A percentile compares a stretch with the other conserved stretches of the same genome.
Conservation (phyloP, 1,140 invertebrate genomes). For the Lerema accius region DNA sequence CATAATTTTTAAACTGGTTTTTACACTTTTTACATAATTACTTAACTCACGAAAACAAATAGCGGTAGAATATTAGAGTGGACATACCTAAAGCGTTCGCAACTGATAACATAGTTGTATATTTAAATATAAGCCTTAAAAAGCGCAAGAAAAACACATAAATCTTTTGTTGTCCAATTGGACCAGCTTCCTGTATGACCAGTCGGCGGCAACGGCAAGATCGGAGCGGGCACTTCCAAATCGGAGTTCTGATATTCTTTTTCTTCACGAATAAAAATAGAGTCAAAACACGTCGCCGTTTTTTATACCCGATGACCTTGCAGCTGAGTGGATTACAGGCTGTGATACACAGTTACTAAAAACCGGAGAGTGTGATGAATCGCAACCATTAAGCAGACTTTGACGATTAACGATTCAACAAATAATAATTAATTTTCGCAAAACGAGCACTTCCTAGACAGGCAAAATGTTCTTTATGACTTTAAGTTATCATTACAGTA, state of each 20-base stretch:
- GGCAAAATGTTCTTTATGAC: constrained; percentile 27
- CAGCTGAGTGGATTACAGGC: constrained; percentile 70
- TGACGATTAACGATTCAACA: constrained; percentile 52
- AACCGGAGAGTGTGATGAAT: constrained; percentile 72
- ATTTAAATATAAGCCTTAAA: constrained; percentile 43
- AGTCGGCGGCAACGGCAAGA: constrained; percentile 50
- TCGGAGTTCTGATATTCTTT: constrained; percentile 76
- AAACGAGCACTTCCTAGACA: constrained; percentile 59
- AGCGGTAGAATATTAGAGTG: constrained; percentile 2
- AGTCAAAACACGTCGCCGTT: constrained; percentile 72
- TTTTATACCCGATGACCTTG: constrained; percentile 77
- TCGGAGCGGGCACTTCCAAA: constrained; percentile 65
- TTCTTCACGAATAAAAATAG: constrained; percentile 75
- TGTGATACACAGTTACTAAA: constrained; percentile 74
- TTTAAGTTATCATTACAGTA: constrained; percentile 21
- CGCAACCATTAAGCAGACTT: constrained; percentile 57
- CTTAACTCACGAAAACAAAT: too few relatives aligned
- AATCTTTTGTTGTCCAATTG: constrained; percentile 76
- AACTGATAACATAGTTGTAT: constrained; percentile 12
- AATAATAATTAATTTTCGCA: constrained; percentile 63
- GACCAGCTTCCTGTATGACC: constrained; percentile 76
- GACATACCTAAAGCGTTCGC: constrained; percentile 23
- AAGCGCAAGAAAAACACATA: constrained; percentile 67
- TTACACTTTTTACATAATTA: too few relatives aligned
- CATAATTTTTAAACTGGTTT: too few relatives aligned